A percentile compares a stretch with the other conserved stretches of the same genome.
Evolutionary conservation across 2,113 vertebrate genomes (phyloP).

Genomic region (Phyllostomus hastatus): DNA sequence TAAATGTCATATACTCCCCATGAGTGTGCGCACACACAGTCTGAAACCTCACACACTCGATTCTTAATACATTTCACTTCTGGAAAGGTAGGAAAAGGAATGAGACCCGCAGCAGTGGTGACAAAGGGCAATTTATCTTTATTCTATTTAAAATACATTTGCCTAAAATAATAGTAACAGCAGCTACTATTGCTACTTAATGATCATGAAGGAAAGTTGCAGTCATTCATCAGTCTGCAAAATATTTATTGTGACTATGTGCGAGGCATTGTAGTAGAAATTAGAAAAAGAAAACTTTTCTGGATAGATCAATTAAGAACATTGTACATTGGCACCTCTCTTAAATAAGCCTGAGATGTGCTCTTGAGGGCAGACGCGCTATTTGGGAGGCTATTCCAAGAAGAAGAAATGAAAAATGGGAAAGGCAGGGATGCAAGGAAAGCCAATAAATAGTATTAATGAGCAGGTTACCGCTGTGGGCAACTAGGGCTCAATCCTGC

Average conservation of each 20-base stretch:
- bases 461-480: neutral
- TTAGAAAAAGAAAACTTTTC: neutral
- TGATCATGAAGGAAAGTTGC: neutral
- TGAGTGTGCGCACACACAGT: neutral
- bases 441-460: neutral
- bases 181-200: neutral
- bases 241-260: slow-evolving; percentile 10
- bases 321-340: neutral
- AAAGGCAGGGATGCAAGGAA: neutral
- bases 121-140: neutral
- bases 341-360: neutral
- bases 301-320: neutral
- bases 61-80: neutral
- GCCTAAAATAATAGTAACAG: neutral
- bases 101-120: neutral
- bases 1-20: neutral
- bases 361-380: neutral
- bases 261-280: neutral
- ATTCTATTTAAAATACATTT: neutral
- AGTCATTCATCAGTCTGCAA: neutral
- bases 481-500: neutral
- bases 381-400: neutral
- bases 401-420: neutral
- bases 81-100: neutral
- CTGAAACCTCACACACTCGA: neutral